phyloP scores from a whole-genome alignment of 2,888 invertebrate species.

The Tetanocera ferruginea region DNA sequence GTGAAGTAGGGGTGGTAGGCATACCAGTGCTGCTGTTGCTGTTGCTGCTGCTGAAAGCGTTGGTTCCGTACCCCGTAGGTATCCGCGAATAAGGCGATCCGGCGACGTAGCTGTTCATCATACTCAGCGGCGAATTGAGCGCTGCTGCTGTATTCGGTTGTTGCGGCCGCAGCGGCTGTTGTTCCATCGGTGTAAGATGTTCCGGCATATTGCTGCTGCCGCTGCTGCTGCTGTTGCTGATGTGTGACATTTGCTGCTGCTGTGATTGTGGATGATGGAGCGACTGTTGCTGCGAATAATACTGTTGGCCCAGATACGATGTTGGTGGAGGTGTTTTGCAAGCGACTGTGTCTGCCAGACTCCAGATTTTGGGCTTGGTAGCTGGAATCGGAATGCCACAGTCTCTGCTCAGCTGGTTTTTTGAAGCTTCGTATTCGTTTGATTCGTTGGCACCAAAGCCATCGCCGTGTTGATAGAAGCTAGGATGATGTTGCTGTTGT shows the following conservation, averaged over 20 bases:
- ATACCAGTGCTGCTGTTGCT: slow-evolving; percentile 53
- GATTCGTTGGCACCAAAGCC: slow-evolving; percentile 71
- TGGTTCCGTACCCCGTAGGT: slow-evolving; percentile 70
- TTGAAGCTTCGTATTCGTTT: slow-evolving; percentile 72
- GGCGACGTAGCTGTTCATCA: slow-evolving; percentile 72
- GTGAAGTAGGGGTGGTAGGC: slow-evolving; percentile 54
- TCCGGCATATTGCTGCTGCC: slow-evolving; percentile 42
- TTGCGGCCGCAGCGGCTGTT: slow-evolving; percentile 51
- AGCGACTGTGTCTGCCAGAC: slow-evolving; percentile 92
- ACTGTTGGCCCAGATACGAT: slow-evolving; percentile 65
- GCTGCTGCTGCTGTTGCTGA: slow-evolving; percentile 58
- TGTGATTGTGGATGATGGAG: slow-evolving; percentile 54
- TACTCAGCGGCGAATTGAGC: slow-evolving; percentile 69
- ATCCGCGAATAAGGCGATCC: slow-evolving; percentile 73
- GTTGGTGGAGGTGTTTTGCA: slow-evolving; percentile 93
- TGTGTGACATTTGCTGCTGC: slow-evolving; percentile 54
- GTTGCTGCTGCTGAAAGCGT: slow-evolving; percentile 51
- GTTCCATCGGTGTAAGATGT: slow-evolving; percentile 33
- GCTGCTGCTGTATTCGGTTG: slow-evolving; percentile 59
- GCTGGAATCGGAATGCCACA: slow-evolving; percentile 91
- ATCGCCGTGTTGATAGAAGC: slow-evolving; percentile 65
- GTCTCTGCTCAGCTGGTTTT: slow-evolving; percentile 76
- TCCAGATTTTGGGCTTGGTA: slow-evolving; percentile 96
- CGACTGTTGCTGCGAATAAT: slow-evolving; percentile 57
- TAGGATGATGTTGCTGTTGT: slow-evolving; percentile 72